Conservation (phyloP, 1,140 invertebrate species). For the Battus philenor region DNA sequence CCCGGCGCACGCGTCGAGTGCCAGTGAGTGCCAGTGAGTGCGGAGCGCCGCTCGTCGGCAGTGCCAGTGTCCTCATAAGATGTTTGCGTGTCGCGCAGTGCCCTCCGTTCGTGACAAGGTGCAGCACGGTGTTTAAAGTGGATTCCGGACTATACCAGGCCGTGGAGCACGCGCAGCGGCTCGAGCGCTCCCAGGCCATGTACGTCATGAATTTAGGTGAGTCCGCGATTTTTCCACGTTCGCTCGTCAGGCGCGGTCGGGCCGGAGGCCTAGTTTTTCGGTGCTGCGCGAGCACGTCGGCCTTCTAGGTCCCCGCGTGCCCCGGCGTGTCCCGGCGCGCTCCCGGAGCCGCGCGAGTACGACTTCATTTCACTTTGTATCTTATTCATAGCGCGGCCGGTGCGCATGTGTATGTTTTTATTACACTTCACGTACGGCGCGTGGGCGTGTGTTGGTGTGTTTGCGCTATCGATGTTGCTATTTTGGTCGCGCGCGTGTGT, state of each 20-base stretch:
- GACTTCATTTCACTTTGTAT: slow-evolving; percentile 57
- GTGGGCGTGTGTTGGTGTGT: slow-evolving; percentile 71
- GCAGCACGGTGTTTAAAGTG: slow-evolving; percentile 58
- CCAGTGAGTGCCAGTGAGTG: slow-evolving; percentile 23
- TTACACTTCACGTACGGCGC: slow-evolving; percentile 64
- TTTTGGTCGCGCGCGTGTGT: slow-evolving; percentile 47
- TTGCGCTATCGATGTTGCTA: slow-evolving; percentile 67
- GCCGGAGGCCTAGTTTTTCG: slow-evolving; percentile 35
- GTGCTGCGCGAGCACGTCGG: slow-evolving; percentile 25
- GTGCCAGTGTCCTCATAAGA: slow-evolving; percentile 56
- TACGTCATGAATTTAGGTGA: slow-evolving; percentile 74
- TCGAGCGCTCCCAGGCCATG: slow-evolving; percentile 72
- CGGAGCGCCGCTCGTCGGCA: slow-evolving; percentile 35
- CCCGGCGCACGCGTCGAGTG: slow-evolving; percentile 37
- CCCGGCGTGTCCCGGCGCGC: slow-evolving; percentile 16
- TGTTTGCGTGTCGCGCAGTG: slow-evolving; percentile 56
- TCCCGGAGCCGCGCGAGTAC: slow-evolving; percentile 32
- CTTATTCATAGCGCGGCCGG: slow-evolving; percentile 57
- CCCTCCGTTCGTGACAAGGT: slow-evolving; percentile 55
- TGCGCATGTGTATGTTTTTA: slow-evolving; percentile 66
- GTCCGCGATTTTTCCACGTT: slow-evolving; percentile 62
- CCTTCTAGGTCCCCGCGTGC: too few species aligned
- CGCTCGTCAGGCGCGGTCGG: slow-evolving; percentile 10
- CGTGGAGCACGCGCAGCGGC: slow-evolving; percentile 67
- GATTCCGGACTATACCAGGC: slow-evolving; percentile 70